These are phyloP conservation scores for Neomonachus schauinslandi DNA, from an alignment of 2,113 vertebrate species.

Conservation along the genomic window DNA sequence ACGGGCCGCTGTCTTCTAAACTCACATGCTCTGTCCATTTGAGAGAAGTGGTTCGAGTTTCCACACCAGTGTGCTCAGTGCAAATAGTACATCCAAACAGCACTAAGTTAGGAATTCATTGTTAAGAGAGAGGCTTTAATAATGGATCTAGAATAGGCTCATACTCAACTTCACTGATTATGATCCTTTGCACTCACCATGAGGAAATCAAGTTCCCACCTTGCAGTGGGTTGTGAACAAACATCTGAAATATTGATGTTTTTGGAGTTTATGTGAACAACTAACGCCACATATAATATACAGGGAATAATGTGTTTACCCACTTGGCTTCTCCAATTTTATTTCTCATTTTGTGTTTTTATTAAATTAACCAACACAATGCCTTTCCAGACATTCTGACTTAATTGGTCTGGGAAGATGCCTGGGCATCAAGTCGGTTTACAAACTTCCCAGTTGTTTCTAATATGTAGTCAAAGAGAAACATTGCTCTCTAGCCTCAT, in stretches of 20 bases:
- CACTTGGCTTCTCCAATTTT: conserved; percentile 16
- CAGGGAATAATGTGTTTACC: neutral
- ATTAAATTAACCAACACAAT: conserved; percentile 7
- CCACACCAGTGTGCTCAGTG: neutral
- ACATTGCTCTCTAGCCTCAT: neutral
- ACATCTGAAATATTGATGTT: neutral
- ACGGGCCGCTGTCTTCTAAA: too few relatives aligned
- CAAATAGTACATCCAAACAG: neutral
- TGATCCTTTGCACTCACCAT: neutral
- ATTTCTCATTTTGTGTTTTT: conserved; percentile 3
- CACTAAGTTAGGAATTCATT: neutral
- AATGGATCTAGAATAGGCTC: neutral
- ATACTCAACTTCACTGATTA: neutral
- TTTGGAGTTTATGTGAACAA: conserved; percentile 4
- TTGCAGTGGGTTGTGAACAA: neutral
- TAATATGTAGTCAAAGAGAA: neutral
- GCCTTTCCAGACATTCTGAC: neutral
- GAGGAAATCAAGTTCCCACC: neutral
- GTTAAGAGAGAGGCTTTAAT: neutral
- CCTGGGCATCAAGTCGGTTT: neutral
- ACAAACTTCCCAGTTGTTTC: neutral
- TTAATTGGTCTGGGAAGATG: neutral
- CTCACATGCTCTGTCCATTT: neutral
- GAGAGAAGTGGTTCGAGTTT: neutral
- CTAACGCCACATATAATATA: neutral